Percentiles rank a stretch among this genome's conserved stretches.
phyloP scores from a whole-genome alignment of 2,113 vertebrate species.

The Sander lucioperca region DNA sequence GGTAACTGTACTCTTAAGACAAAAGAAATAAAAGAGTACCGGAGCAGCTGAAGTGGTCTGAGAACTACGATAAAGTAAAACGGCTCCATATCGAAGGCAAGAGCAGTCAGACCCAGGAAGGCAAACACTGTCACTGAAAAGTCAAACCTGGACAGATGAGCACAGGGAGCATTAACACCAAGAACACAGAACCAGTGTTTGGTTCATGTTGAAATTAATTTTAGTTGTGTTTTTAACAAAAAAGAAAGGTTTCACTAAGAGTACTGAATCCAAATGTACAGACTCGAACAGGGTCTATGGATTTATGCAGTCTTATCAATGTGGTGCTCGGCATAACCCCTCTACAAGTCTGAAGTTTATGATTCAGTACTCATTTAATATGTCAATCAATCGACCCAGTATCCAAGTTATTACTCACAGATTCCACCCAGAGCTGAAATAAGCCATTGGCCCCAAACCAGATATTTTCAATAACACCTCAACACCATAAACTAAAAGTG shows the following conservation, averaged over 20 bases:
- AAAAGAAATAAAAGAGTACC: slow-evolving; percentile 78
- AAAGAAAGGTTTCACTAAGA: background rate
- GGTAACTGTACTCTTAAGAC: background rate
- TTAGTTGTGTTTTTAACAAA: slow-evolving; percentile 3
- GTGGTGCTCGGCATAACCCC: background rate
- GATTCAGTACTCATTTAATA: slow-evolving; percentile 6
- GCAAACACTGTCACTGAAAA: slow-evolving; percentile 94
- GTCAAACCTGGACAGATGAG: slow-evolving; percentile 88
- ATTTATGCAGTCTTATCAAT: background rate
- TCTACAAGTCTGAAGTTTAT: background rate
- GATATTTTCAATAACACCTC: slow-evolving; percentile 95
- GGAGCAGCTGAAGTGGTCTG: slow-evolving; percentile 93
- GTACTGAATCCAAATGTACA: slow-evolving; percentile 22
- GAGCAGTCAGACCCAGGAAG: slow-evolving; percentile 93
- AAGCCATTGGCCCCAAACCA: slow-evolving; percentile 93
- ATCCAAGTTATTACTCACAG: slow-evolving; percentile 87
- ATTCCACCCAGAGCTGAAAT: slow-evolving; percentile 98
- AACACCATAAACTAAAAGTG: slow-evolving; percentile 87
- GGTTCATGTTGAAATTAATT: background rate
- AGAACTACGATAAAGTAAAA: slow-evolving; percentile 99
- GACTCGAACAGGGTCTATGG: background rate
- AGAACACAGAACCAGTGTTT: background rate
- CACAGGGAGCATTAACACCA: background rate
- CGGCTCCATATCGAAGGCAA: slow-evolving; percentile 94
- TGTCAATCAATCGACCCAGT: background rate